A percentile compares a stretch with the other conserved stretches of the same genome.
These are phyloP conservation scores for Eleutherodactylus coqui DNA, from an alignment of 2,797 vertebrate genomes.

Conservation along the genomic window DNA sequence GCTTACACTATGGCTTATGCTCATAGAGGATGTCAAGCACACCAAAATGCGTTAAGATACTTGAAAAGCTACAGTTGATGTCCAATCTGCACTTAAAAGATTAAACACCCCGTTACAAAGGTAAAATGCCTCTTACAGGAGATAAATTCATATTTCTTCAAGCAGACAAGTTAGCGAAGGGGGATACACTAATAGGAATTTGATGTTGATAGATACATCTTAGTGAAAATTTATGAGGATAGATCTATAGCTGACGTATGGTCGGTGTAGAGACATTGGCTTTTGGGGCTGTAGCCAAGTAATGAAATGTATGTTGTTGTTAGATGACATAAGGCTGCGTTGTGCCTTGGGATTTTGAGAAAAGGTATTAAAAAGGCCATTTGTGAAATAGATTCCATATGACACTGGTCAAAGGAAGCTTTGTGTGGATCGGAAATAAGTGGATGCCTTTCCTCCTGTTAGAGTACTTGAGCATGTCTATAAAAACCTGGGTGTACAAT, in stretches of 20 bases:
- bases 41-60: neutral
- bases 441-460: constrained; percentile 62
- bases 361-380: constrained; percentile 5
- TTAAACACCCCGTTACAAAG: constrained; percentile 79
- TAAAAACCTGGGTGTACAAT: constrained; percentile 1
- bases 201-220: constrained; percentile 78
- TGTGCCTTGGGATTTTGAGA: constrained; percentile 69
- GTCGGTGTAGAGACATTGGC: constrained; percentile 51
- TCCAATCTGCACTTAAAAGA: constrained; percentile 62
- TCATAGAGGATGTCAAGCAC: neutral
- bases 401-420: constrained; percentile 58
- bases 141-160: constrained; percentile 77
- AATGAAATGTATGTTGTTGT: constrained; percentile 70
- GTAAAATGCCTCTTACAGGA: constrained; percentile 73
- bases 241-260: constrained; percentile 6
- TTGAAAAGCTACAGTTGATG: neutral
- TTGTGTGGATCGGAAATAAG: constrained; percentile 68
- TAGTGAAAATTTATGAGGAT: constrained; percentile 72
- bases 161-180: constrained; percentile 76
- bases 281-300: constrained; percentile 68
- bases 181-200: constrained; percentile 74
- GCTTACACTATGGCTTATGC: neutral
- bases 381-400: constrained; percentile 67
- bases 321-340: constrained; percentile 72
- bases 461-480: neutral